These are phyloP conservation scores for Allenopithecus nigroviridis DNA, from an alignment of 2,797 vertebrate species.

Conservation along the genomic window DNA sequence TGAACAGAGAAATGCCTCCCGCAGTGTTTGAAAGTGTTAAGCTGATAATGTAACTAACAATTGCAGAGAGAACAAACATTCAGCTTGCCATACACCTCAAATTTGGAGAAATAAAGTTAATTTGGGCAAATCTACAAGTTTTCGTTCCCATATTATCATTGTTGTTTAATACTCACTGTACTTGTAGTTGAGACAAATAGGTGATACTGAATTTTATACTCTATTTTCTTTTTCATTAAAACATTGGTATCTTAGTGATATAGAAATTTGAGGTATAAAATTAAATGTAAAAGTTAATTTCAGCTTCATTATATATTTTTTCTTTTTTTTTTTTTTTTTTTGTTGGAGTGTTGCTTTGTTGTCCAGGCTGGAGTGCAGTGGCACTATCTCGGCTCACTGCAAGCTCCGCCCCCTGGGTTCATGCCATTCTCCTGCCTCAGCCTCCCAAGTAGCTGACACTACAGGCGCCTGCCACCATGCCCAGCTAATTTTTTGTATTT, in stretches of 20 bases:
- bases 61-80: not conserved
- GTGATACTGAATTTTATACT: constrained; percentile 60
- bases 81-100: constrained; percentile 25
- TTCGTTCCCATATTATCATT: constrained; percentile 54
- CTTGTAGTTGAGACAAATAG: constrained; percentile 56
- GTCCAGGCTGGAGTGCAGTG: no score
- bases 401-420: no score
- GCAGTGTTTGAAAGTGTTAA: constrained; percentile 51
- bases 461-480: no score
- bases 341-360: no score
- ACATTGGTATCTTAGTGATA: constrained; percentile 57
- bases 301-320: constrained; percentile 15
- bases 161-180: constrained; percentile 48
- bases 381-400: no score
- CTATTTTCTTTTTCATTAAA: constrained; percentile 68
- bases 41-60: not conserved
- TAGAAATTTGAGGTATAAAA: constrained; percentile 58
- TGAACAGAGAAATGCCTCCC: constrained; percentile 4
- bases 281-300: constrained; percentile 59
- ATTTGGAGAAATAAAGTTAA: constrained; percentile 51
- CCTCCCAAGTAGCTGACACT: no score
- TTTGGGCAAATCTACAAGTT: constrained; percentile 52
- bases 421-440: no score
- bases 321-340: no score
- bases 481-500: no score